Evolutionary conservation across 2,113 vertebrate genomes (phyloP), one percentile per base, ranked within the genome.

Genomic region (Channa argus): DNA sequence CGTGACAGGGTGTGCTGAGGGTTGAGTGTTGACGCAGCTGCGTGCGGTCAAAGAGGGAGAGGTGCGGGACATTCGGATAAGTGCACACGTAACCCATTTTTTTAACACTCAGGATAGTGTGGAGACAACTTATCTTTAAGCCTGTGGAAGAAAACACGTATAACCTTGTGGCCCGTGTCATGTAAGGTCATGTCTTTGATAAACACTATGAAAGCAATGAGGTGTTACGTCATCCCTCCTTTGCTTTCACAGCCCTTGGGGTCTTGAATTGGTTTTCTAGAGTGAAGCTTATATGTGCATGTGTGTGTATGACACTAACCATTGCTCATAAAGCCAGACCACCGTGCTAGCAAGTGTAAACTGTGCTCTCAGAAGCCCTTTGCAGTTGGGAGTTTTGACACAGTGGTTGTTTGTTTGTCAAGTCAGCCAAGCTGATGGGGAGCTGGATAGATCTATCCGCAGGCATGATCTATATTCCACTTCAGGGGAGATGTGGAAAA

Each of bases 301-400:
- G 74, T 63, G 60, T 81, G 73, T 64, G 65, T 79, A 37, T 87
- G 88, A 92, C 79, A 89, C 72, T 88, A 90, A 86, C 78, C 86
- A 91, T 91, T 91, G 86, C 87, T 93, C 88, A 93, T 89, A 91
- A 93, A 92, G 86, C 78, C 80, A 89, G 94, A 95, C 93, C 93
- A 94, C 94, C 94, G 74, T 87, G 92, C 82, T 88, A 52, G 93
- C 87, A 83, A 94, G 89, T 89, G 93, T 94, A 93, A 94, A 94
- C 93, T 85, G 81, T 89, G 88, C 85, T 88, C 86, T 90, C 87
- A 91, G 92, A 92, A 93, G 90, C 91, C 86, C 90, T 92, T 92
- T 60, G 77, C 85, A 76, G 80, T 88, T 80, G 79, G 81, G 83
- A 92, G 80, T 90, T 93, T 93, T 91, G 92, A 94, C 91, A 90